A percentile compares a stretch with the other conserved stretches of the same genome.
Evolutionary conservation across 1,140 invertebrate species (phyloP).

Genomic region (Trachymyrmex septentrionalis): DNA sequence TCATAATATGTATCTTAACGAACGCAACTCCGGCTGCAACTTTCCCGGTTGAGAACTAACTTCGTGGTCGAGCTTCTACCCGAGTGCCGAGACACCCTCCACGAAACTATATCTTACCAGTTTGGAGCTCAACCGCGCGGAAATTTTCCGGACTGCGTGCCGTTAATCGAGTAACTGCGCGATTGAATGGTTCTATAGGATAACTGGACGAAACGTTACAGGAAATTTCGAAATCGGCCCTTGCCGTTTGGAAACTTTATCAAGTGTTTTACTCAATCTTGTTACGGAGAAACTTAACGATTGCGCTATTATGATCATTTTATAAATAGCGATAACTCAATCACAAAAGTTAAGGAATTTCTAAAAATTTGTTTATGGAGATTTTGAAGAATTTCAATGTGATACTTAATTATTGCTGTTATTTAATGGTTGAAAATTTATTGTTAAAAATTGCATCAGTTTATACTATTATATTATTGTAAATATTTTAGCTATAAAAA

Average conservation of each 20-base stretch:
- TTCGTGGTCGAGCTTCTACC: conserved; percentile 32
- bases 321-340: neutral
- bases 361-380: neutral
- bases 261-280: conserved; percentile 32
- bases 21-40: conserved; percentile 47
- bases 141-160: conserved; percentile 53
- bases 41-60: conserved; percentile 32
- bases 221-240: conserved; percentile 25
- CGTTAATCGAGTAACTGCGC: conserved; percentile 53
- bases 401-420: neutral
- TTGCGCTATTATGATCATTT: neutral
- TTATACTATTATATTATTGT: neutral
- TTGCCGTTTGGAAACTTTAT: conserved; percentile 26
- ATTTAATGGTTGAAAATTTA: neutral
- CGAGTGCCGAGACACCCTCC: neutral
- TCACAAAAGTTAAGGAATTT: neutral
- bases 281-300: neutral
- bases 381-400: neutral
- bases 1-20: conserved; percentile 50
- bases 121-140: conserved; percentile 51
- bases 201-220: conserved; percentile 20
- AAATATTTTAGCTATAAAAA: no score
- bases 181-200: conserved; percentile 45
- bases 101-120: conserved; percentile 50
- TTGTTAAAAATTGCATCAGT: neutral